Base-by-base conservation (phyloP, 2,888 invertebrate genomes). In the Lysandra coridon region DNA sequence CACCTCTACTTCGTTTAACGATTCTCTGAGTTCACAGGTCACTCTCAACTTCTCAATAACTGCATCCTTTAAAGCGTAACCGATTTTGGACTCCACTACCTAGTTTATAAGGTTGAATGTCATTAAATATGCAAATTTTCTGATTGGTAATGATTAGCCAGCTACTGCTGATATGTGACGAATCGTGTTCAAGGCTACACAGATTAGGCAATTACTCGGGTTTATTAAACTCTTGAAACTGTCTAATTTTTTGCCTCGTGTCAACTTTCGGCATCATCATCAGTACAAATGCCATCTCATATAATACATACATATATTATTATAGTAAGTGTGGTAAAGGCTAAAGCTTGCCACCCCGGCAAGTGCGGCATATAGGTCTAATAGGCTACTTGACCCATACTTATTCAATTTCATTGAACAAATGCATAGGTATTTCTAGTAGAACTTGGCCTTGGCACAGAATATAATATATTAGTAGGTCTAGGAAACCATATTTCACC, bases 151-250 rank as follows among this genome's bases (percentile, higher is more conserved):
- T 75, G 60, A 79, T 79, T 79, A 75, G 75, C n/a, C 62, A 79
- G 75, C 49, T 40, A 44, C 23, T 33, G 64, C 37, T 33, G 57
- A 79, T 53, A 74, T 80, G 81, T 81, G 78, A 78, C 82, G 80
- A 82, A 82, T 82, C 57, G 77, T 62, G 73, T 78, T 57, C 82
- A 82, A 82, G 82, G 82, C 80, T 79, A 79, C 78, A 80, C 81
- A 78, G 76, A 23, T 60, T 14, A 44, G 74, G 23, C 78, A 73
- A 74, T 74, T 79, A 23, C 23, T 30, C n/a, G 78, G 73, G 74
- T 60, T 57, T 60, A 60, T 53, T 74, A 73, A 79, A 73, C 79
- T 74, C 60, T 69, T 77, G 3, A 17, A 49, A 53, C 53, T 53
- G 30, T 74, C n/a, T 74, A n/a, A 12, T 69, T 69, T 1, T 30